Evolutionary conservation across 2,797 vertebrate species (phyloP), one percentile per base, ranked within the genome.

Genomic region (Gallinago solitaria): DNA sequence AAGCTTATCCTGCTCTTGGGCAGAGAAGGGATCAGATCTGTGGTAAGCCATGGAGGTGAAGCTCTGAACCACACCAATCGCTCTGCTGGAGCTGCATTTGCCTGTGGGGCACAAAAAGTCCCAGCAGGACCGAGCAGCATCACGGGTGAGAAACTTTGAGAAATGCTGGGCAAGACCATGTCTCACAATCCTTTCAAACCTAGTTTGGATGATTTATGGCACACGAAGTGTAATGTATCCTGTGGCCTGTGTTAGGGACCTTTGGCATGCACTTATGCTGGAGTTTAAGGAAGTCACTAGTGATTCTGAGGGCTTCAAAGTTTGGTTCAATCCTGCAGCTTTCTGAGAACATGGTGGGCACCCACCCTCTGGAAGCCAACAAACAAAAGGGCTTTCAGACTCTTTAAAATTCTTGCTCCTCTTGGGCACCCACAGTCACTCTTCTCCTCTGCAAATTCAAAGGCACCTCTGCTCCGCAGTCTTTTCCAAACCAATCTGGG

Each of bases 1-100:
- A 45, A 76, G 74, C 61, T 91, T 88, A 90, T 93, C 59, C 59
- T 67, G 59, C 93, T 90, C 7, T 50, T 48, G 67, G 63, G 67
- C 47, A 92, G 70, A 27, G 35, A 63, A 67, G 63, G 67, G 87
- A 74, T 93, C 70, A 16, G 28, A 76, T 50, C 77, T 32, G 24
- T 24, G 16, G 16, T n/a, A 73, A 86, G 39, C 13, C 61, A 25
- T 9, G 0, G 3, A 73, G 65, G 74, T 65, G 27, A 37, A 37
- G 37, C 43, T 89, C 61, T 65, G 43, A 87, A 48, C 32, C 43
- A 63, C 70, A 67, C 27, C 25, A 83, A 9, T 47, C 0, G 0
- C 53, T 33, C 53, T 60, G 53, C 5, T 11, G 4, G 30, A 70
- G 11, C 67, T 60, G 48, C 11, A 5, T 73, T 75, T 5, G 2